Evolutionary conservation across 2,888 invertebrate species (phyloP).

Genomic region (Mycalesis mineus): DNA sequence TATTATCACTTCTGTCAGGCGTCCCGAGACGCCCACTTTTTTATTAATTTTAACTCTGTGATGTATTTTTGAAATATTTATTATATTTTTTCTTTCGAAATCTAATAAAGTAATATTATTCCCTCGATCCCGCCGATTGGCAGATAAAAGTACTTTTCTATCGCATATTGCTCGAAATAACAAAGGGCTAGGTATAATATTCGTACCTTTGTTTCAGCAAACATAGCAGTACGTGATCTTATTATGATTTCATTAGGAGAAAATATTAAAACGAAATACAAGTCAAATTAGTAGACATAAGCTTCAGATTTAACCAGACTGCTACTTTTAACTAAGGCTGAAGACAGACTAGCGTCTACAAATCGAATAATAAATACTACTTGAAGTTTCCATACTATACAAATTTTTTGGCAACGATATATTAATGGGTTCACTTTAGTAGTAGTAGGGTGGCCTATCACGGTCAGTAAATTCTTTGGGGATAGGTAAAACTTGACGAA

Average conservation of each 20-base stretch:
- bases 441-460: no score
- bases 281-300: constrained; percentile 41
- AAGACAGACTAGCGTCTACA: not conserved
- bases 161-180: not conserved
- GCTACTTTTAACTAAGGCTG: constrained; percentile 8
- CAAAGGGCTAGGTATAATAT: constrained; percentile 9
- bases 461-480: no score
- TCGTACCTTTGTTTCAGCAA: constrained; percentile 3
- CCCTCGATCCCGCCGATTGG: not conserved
- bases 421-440: no score
- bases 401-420: no score
- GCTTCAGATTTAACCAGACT: constrained; percentile 57
- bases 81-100: no score
- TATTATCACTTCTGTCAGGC: no score
- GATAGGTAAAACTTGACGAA: no score
- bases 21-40: no score
- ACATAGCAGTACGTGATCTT: constrained; percentile 26
- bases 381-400: no score
- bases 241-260: constrained; percentile 61
- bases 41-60: no score
- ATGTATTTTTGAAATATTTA: no score
- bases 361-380: not conserved
- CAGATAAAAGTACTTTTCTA: not conserved
- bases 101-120: no score
- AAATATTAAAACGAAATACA: constrained; percentile 43